phyloP scores from a whole-genome alignment of 2,797 vertebrate genomes.

The Sebastes alutus region DNA sequence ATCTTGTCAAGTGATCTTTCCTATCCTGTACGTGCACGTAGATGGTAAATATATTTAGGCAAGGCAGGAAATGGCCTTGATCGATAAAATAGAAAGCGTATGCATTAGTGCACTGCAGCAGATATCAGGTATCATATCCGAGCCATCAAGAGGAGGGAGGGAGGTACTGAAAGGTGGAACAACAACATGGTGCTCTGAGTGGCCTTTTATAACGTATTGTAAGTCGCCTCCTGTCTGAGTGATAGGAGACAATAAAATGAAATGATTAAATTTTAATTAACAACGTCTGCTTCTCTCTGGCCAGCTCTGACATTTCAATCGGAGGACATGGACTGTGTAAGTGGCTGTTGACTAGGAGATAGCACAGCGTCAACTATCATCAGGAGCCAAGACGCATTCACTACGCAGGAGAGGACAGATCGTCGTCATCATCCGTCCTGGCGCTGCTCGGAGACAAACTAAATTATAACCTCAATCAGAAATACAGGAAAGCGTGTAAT shows the following conservation, averaged over 20 bases:
- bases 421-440: conserved; percentile 8
- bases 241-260: conserved; percentile 11
- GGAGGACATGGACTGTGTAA: background rate
- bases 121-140: conserved; percentile 67
- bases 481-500: conserved; percentile 24
- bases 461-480: conserved; percentile 38
- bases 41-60: conserved; percentile 38
- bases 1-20: background rate
- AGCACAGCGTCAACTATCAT: conserved; percentile 19
- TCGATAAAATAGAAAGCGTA: conserved; percentile 64
- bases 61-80: conserved; percentile 60
- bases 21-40: conserved; percentile 8
- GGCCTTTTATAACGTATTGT: conserved; percentile 1
- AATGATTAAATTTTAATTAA: conserved; percentile 41
- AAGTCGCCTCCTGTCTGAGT: background rate
- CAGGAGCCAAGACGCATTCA: conserved; percentile 19
- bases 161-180: conserved; percentile 32
- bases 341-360: conserved; percentile 25
- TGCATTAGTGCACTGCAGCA: conserved; percentile 60
- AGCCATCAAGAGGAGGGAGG: conserved; percentile 35
- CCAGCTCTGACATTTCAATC: conserved; percentile 37
- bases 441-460: conserved; percentile 26
- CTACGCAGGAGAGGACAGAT: conserved; percentile 26
- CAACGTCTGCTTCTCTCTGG: conserved; percentile 10
- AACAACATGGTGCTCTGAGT: conserved; percentile 5